These are phyloP conservation scores for Antheraea assamensis DNA, from an alignment of 2,888 invertebrate species.

Conservation along the genomic window DNA sequence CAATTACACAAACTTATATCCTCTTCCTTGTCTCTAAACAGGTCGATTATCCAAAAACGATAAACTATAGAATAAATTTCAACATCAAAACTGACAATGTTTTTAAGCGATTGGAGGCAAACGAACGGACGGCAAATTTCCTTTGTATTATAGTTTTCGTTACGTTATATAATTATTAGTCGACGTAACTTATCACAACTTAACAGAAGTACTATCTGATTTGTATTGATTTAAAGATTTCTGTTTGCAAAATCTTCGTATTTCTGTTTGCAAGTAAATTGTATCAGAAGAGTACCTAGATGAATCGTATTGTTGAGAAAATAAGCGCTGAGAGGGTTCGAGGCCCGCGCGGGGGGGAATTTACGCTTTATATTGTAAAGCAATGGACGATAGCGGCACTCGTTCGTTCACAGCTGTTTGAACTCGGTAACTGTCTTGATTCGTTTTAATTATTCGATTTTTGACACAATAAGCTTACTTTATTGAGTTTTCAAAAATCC, in stretches of 20 bases:
- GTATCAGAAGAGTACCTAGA: background rate
- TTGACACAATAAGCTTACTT: background rate
- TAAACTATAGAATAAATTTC: too few relatives aligned
- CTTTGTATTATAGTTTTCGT: too few relatives aligned
- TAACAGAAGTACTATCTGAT: background rate
- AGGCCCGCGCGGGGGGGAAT: background rate
- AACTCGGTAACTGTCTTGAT: background rate
- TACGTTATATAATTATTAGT: too few relatives aligned
- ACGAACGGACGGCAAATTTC: too few relatives aligned
- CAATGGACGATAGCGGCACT: conserved; percentile 7
- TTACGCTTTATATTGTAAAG: conserved; percentile 2
- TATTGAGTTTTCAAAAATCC: background rate
- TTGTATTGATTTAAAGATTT: background rate
- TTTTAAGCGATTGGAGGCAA: too few relatives aligned
- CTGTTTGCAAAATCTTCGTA: background rate
- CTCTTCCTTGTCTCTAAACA: too few relatives aligned
- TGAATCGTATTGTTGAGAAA: background rate
- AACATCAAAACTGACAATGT: too few relatives aligned
- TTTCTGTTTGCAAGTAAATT: background rate
- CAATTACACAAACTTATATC: too few relatives aligned
- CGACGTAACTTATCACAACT: too few relatives aligned
- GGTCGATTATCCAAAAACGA: too few relatives aligned
- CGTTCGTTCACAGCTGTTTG: conserved; percentile 11
- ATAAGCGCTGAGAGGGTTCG: background rate
- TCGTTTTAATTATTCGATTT: background rate